Evolutionary conservation across 2,797 vertebrate genomes (phyloP), one percentile per base, ranked within the genome.

Genomic region (Acridotheres tristis): DNA sequence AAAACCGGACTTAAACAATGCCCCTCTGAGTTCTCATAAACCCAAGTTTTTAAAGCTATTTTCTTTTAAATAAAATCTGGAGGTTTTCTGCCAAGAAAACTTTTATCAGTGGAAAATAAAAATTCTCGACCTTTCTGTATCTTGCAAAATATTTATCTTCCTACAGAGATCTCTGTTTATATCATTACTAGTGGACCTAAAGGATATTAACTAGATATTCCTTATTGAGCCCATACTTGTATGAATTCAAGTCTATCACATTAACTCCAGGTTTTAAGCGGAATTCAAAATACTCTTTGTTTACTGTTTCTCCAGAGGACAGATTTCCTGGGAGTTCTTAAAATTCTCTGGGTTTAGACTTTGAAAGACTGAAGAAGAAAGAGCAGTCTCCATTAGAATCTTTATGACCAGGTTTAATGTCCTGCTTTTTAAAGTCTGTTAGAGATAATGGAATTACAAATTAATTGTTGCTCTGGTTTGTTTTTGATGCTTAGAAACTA

Each of bases 21-120:
- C 71, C 81, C 94, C 96, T 95, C 94, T 96, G 94, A 97, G 96
- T 96, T 96, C 92, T 92, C 95, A 93, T 96, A 97, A 97, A 97
- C 92, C 45, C 75, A 91, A 85, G 69, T 65, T 94, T 92, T 90
- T 9, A 65, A 93, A 74, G 79, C 30, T 92, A 90, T 94, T 95
- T 97, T 90, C 48, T 87, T 93, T 87, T 59, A 89, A 96, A 96
- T 95, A 96, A 96, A 96, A 96, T 95, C 91, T 91, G 92, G 84
- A 88, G 85, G 69, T 86, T 88, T 94, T 82, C 72, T 89, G 80
- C 93, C 96, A 96, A 81, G 62, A 71, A 67, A 89, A 81, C 57
- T 94, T 97, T 97, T 96, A 95, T 93, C 96, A 93, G 88, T 95
- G 96, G 96, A 97, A 97, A 97, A 92, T 83, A 92, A 76, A 84